Conservation (phyloP, 1,140 invertebrate species). For the Leptopilina clavipes region DNA sequence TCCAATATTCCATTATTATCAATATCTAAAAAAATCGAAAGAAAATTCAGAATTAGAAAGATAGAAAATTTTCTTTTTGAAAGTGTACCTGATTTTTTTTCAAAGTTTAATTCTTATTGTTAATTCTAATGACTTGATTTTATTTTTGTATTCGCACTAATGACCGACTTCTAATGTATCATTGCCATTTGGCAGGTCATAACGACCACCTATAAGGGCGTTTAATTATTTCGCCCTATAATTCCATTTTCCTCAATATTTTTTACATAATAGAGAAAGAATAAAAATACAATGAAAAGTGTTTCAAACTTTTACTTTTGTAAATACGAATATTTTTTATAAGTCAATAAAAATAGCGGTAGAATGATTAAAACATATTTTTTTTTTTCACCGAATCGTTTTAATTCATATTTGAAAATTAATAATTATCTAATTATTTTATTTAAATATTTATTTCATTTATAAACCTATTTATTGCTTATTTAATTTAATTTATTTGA, state of each 20-base stretch:
- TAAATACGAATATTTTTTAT: not conserved
- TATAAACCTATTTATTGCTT: too few relatives aligned
- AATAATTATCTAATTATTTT: too few relatives aligned
- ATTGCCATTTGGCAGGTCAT: slow-evolving; percentile 19
- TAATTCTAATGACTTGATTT: not conserved
- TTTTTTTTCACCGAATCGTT: not conserved
- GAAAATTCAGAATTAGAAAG: not conserved
- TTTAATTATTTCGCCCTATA: slow-evolving; percentile 23
- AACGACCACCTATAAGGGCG: slow-evolving; percentile 1
- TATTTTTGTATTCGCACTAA: slow-evolving; percentile 17
- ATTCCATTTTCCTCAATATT: slow-evolving; percentile 6
- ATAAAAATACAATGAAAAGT: not conserved
- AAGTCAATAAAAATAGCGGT: not conserved
- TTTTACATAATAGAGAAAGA: not conserved
- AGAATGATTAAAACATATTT: not conserved
- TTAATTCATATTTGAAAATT: too few relatives aligned
- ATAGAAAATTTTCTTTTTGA: too few relatives aligned
- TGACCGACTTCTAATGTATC: slow-evolving; percentile 20
- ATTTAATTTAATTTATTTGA: too few relatives aligned
- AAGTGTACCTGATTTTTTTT: too few relatives aligned
- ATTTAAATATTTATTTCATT: too few relatives aligned
- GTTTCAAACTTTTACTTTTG: not conserved
- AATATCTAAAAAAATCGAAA: slow-evolving; percentile 77
- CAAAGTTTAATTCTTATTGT: not conserved
- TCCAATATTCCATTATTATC: slow-evolving; percentile 89